Base-by-base conservation (phyloP, 2,113 vertebrate genomes). In the Ahaetulla prasina region DNA sequence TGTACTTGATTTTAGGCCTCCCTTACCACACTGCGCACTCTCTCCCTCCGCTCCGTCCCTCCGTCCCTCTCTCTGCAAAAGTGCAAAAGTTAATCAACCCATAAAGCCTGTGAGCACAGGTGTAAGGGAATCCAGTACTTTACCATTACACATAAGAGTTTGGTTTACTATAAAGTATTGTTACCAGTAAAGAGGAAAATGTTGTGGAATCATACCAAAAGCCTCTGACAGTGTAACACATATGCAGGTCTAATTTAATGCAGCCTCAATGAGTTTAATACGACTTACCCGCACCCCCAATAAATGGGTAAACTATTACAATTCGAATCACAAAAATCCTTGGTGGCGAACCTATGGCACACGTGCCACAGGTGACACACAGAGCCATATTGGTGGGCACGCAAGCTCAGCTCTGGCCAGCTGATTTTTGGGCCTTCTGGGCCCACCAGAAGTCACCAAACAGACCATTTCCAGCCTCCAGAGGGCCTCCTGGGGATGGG, bases 201-300 rank as follows among this genome's bases (percentile, higher is more conserved):
- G 91, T 60, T 94, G 3, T 90, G 89, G 92, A n/a, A 55, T 94
- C 91, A 91, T 14, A 35, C 14, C 35, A 92, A 85, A 92, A 95
- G 74, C 93, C 89, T 63, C 9, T 87, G 45, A 49, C 52, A 22
- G 12, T 57, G 18, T 27, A 23, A 12, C 45, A 0, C 1, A 27
- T 7, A 49, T 12, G 35, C 1, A 9, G 23, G 6, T 16, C 1
- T 45, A 20, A 25, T 86, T 20, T 57, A 45, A n/a, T 35, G 30
- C 23, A 49, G 8, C 27, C 52, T 52, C 23, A 91, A 30, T 85
- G 50, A 54, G 39, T n/a, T 39, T 43, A 85, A 47, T 20, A 20
- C 30, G 53, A 23, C 25, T 80, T 80, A 50, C 20, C 23, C n/a
- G n/a, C n/a, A n/a, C n/a, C 4, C 7, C 43, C 68, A 45, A 30